phyloP scores from a whole-genome alignment of 1,140 invertebrate genomes.

The Hycleus cichorii region DNA sequence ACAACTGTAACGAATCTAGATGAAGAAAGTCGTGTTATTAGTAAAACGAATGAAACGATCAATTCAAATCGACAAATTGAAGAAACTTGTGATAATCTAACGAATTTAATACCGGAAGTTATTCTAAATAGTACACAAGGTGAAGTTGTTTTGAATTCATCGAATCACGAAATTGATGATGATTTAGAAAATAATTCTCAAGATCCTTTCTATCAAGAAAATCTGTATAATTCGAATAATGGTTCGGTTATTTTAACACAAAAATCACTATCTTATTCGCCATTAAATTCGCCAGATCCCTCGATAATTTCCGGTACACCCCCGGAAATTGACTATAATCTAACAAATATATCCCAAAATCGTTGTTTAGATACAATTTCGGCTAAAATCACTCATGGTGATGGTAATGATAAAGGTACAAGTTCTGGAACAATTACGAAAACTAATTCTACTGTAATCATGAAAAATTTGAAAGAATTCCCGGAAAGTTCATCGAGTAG shows the following conservation, averaged over 20 bases:
- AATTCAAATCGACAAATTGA: not conserved
- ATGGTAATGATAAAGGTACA: not conserved
- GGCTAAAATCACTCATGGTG: not conserved
- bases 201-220: not conserved
- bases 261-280: too few relatives aligned
- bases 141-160: not conserved
- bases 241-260: too few relatives aligned
- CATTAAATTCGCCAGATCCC: too few relatives aligned
- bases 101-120: conserved; percentile 11
- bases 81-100: conserved; percentile 8
- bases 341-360: too few relatives aligned
- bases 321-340: too few relatives aligned
- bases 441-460: not conserved
- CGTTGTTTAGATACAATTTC: too few relatives aligned
- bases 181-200: not conserved
- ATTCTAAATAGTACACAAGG: conserved; percentile 2
- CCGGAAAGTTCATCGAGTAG: not conserved
- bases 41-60: not conserved
- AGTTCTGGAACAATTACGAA: not conserved
- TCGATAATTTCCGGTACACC: too few relatives aligned
- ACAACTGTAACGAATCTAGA: not conserved
- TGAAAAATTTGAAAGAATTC: conserved; percentile 5
- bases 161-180: not conserved
- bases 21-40: not conserved
- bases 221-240: too few relatives aligned